phyloP scores from a whole-genome alignment of 1,140 invertebrate species.

The Lordiphosa collinella region DNA sequence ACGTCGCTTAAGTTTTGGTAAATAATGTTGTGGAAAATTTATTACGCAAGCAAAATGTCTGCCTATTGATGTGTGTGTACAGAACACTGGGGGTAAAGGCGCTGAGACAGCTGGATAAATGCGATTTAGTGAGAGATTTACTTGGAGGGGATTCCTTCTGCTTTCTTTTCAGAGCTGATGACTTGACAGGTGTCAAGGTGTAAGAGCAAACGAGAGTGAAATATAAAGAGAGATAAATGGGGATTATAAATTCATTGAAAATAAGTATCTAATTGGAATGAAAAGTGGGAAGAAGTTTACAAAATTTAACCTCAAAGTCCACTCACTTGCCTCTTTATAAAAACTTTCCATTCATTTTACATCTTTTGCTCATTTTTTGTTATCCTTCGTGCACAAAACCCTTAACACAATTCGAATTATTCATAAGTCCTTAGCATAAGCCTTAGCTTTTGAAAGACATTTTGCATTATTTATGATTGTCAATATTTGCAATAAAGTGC shows the following conservation, averaged over 20 bases:
- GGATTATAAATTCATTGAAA: neutral
- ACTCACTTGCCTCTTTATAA: no score
- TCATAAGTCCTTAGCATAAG: constrained; percentile 12
- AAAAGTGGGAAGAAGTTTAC: no score
- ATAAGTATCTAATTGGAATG: no score
- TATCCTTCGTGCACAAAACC: no score
- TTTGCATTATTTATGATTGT: constrained; percentile 54
- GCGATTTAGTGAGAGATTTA: constrained; percentile 58
- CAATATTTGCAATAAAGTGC: constrained; percentile 41
- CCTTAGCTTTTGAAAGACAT: constrained; percentile 20
- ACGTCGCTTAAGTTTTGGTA: constrained; percentile 64
- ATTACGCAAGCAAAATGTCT: constrained; percentile 41
- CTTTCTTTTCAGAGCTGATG: neutral
- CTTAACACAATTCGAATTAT: constrained; percentile 17
- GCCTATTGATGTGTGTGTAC: constrained; percentile 10
- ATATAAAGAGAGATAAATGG: neutral
- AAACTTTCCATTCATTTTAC: no score
- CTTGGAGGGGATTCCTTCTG: constrained; percentile 18
- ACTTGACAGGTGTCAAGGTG: constrained; percentile 43
- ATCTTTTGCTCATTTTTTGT: no score
- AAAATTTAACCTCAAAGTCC: no score
- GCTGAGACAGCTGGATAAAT: constrained; percentile 57
- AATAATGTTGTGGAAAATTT: constrained; percentile 75
- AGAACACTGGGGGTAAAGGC: neutral
- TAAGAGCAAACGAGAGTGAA: constrained; percentile 6